Evolutionary conservation across 2,888 invertebrate genomes (phyloP).

Genomic region (Invenusta paracnida): DNA sequence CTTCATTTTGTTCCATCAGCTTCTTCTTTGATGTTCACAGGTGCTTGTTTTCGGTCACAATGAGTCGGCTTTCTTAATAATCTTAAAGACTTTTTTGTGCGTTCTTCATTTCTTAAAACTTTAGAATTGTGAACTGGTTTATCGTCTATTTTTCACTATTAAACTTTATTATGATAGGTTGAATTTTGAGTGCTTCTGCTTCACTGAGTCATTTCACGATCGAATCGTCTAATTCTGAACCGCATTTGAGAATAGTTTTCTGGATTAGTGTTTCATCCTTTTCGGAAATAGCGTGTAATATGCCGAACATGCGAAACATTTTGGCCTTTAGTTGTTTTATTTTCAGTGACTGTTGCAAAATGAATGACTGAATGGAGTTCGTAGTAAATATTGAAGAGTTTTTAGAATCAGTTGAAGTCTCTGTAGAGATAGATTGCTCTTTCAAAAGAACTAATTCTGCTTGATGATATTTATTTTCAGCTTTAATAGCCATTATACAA

Average conservation of each 20-base stretch:
- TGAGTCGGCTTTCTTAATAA: not conserved
- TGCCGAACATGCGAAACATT: not conserved
- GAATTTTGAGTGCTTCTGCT: not conserved
- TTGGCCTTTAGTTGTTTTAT: not conserved
- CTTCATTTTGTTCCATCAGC: not conserved
- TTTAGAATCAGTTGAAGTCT: not conserved
- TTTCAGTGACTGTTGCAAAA: not conserved
- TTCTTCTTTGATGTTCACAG: not conserved
- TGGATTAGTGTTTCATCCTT: not conserved
- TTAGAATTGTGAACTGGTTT: not conserved
- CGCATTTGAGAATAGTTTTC: not conserved
- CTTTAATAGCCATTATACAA: not conserved
- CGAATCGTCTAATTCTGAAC: not conserved
- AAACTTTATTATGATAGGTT: not conserved
- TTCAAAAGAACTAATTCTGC: not conserved
- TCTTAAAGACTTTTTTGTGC: too few species aligned
- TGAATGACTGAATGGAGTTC: not conserved
- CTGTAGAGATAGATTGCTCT: not conserved
- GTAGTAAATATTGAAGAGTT: too few species aligned
- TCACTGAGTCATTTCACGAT: not conserved
- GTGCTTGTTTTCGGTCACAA: not conserved
- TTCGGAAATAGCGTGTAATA: not conserved
- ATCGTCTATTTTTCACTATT: not conserved
- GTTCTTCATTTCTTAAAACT: not conserved
- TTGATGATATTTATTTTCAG: not conserved